Conservation (phyloP, 1,140 invertebrate genomes). For the Metopolophium dirhodum region DNA sequence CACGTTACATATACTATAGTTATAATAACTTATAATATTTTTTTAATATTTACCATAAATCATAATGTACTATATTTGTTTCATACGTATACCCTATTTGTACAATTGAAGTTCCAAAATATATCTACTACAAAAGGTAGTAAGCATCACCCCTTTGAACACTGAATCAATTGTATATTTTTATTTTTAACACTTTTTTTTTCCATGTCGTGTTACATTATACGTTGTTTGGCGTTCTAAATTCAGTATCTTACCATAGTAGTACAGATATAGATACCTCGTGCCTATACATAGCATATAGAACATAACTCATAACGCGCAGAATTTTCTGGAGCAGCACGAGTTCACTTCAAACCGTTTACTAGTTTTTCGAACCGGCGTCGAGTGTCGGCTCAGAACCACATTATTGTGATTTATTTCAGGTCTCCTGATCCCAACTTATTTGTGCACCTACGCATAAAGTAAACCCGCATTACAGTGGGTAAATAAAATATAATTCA, state of each 20-base stretch:
- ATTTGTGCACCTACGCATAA: not conserved
- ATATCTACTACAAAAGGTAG: not conserved
- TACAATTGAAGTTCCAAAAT: not conserved
- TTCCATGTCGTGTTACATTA: too few species aligned
- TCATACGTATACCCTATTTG: not conserved
- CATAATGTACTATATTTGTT: not conserved
- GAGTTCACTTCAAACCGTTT: not conserved
- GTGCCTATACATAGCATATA: not conserved
- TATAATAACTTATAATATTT: not conserved
- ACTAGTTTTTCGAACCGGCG: not conserved
- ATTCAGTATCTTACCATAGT: not conserved
- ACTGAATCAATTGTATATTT: not conserved
- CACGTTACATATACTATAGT: not conserved
- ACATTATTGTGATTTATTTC: not conserved
- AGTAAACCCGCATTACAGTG: not conserved
- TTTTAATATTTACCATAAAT: not conserved
- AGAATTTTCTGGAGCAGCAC: not conserved
- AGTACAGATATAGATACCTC: too few species aligned
- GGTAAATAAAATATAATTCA: not conserved
- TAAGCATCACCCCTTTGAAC: not conserved
- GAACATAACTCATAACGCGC: not conserved
- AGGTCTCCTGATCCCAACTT: not conserved
- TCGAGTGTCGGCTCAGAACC: not conserved
- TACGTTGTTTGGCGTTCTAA: not conserved
- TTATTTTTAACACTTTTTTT: slow-evolving; percentile 2